Conservation (phyloP, 2,888 invertebrate species). For the Hydrotaea diabolus region DNA sequence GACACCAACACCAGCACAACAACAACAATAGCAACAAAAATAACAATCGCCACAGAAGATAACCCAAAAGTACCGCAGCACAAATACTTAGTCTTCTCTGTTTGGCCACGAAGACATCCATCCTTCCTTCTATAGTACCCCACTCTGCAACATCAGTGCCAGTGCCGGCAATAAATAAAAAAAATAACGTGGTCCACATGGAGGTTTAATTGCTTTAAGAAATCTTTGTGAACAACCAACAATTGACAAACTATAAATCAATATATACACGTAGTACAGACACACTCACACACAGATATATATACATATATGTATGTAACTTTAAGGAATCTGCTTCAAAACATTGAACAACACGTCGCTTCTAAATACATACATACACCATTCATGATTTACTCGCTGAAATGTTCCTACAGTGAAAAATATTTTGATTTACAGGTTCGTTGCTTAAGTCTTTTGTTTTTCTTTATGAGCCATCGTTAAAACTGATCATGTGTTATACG, state of each 20-base stretch:
- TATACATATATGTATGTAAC: not conserved
- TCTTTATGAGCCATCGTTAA: constrained; percentile 3
- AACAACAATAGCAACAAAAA: not conserved
- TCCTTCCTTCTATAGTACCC: constrained; percentile 3
- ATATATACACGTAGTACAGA: not conserved
- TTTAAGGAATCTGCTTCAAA: not conserved
- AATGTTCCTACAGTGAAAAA: constrained; percentile 11
- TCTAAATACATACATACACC: not conserved
- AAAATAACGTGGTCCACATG: constrained; percentile 27
- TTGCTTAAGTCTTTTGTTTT: constrained; percentile 44
- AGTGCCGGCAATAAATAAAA: constrained; percentile 13
- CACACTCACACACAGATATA: not conserved
- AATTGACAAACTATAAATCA: constrained; percentile 65
- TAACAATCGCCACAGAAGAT: constrained; percentile 39
- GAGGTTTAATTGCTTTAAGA: constrained; percentile 58
- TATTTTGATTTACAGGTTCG: constrained; percentile 37
- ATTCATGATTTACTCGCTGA: constrained; percentile 17
- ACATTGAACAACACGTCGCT: not conserved
- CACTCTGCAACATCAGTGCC: not conserved
- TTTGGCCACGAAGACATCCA: not conserved
- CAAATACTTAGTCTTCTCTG: not conserved
- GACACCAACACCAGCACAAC: not conserved
- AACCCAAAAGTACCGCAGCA: constrained; percentile 35
- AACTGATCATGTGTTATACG: not conserved
- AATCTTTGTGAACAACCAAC: constrained; percentile 47